Conservation (phyloP, 2,113 vertebrate genomes). For the Egretta garzetta region DNA sequence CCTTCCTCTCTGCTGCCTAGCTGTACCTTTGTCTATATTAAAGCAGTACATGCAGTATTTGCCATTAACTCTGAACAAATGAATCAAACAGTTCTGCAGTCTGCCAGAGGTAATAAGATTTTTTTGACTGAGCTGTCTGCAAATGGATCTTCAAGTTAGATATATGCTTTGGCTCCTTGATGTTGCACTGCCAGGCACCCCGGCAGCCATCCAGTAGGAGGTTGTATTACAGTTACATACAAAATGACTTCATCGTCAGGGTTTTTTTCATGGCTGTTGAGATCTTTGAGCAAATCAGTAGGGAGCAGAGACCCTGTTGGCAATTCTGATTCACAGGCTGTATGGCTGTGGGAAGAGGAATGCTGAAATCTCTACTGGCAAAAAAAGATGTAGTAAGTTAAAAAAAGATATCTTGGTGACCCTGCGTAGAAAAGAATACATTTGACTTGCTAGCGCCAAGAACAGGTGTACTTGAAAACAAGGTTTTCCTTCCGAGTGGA, state of each 20-base stretch:
- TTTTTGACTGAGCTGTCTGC: conserved; percentile 9
- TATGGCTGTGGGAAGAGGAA: not conserved
- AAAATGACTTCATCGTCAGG: not conserved
- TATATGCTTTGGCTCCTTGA: not conserved
- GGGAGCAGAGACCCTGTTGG: conserved; percentile 21
- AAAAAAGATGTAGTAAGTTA: not conserved
- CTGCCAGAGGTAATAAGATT: not conserved
- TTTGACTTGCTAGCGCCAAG: not conserved
- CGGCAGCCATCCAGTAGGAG: not conserved
- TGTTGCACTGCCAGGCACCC: not conserved
- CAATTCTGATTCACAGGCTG: conserved; percentile 17
- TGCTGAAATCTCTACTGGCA: not conserved
- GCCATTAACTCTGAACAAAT: not conserved
- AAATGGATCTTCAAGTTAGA: not conserved
- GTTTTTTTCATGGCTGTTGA: not conserved
- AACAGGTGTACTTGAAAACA: not conserved
- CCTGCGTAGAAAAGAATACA: not conserved
- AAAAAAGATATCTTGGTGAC: not conserved
- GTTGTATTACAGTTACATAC: not conserved
- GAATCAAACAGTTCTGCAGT: not conserved
- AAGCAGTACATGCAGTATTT: not conserved
- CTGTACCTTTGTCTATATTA: not conserved
- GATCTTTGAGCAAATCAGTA: conserved; percentile 19
- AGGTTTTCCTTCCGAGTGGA: not conserved
- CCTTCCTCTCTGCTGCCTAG: not conserved